Evolutionary conservation across 2,113 vertebrate genomes (phyloP).

Genomic region (Parus major): DNA sequence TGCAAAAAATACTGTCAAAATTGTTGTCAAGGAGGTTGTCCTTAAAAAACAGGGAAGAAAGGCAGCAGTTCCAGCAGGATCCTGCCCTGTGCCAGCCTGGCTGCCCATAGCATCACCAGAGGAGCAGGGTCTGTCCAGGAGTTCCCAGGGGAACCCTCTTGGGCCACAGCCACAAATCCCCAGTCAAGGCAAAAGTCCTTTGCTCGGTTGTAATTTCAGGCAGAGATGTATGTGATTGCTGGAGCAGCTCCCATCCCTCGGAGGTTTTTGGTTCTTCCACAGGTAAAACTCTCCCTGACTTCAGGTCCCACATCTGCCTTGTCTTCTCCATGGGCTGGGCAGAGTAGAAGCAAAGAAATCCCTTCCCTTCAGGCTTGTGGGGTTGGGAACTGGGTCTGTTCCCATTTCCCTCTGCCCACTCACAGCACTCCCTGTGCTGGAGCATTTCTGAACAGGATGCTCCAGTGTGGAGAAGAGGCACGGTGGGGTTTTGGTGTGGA

Average conservation of each 20-base stretch:
- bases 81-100: not conserved
- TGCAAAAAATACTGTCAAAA: not conserved
- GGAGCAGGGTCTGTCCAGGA: not conserved
- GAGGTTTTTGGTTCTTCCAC: not conserved
- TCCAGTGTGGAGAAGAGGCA: not conserved
- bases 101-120: not conserved
- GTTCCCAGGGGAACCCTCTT: not conserved
- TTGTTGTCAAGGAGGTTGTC: not conserved
- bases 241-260: not conserved
- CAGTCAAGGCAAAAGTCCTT: not conserved
- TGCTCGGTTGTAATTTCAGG: not conserved
- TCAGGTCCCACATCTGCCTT: not conserved
- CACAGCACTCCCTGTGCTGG: not conserved
- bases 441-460: accelerated
- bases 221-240: not conserved
- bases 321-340: not conserved
- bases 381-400: not conserved
- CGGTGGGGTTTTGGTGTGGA: accelerated
- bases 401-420: not conserved
- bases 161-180: not conserved
- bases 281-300: not conserved
- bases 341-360: not conserved
- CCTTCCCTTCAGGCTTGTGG: not conserved
- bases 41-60: not conserved
- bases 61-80: not conserved